A percentile compares a stretch with the other conserved stretches of the same genome.
These are phyloP conservation scores for Druceiella hillmani DNA, from an alignment of 2,888 invertebrate genomes.

Conservation along the genomic window DNA sequence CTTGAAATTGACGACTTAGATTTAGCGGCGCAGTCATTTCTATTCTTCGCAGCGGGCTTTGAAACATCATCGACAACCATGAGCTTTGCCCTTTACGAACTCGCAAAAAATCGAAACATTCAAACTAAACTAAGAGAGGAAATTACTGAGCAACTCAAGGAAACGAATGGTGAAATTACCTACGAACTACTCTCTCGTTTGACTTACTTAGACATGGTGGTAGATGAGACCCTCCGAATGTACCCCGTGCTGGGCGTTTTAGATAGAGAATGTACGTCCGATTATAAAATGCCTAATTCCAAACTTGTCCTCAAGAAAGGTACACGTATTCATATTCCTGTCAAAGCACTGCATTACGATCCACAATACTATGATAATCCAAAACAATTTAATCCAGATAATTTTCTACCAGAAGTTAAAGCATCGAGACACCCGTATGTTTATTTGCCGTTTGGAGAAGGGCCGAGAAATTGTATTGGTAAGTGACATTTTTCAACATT, in stretches of 20 bases:
- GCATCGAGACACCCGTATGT: not conserved
- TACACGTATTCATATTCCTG: not conserved
- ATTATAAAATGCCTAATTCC: not conserved
- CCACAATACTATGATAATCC: not conserved
- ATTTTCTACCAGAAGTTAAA: not conserved
- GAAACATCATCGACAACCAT: not conserved
- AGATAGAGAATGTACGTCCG: not conserved
- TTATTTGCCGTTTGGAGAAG: constrained; percentile 3
- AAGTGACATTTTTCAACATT: not conserved
- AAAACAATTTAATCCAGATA: not conserved
- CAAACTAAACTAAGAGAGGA: not conserved
- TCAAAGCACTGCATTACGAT: constrained; percentile 2
- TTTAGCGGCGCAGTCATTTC: not conserved
- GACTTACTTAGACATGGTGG: constrained; percentile 1
- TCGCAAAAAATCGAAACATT: not conserved
- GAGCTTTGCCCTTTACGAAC: not conserved
- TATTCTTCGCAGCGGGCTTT: constrained; percentile 3
- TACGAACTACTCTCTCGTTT: not conserved
- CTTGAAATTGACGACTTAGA: not conserved
- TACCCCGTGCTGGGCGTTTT: constrained; percentile 1
- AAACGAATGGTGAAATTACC: not conserved
- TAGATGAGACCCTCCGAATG: not conserved
- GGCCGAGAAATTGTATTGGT: not conserved
- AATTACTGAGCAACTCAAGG: not conserved
- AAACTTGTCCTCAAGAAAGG: not conserved